Base-by-base conservation (phyloP, 2,888 invertebrate genomes). In the Drosophila recens region DNA sequence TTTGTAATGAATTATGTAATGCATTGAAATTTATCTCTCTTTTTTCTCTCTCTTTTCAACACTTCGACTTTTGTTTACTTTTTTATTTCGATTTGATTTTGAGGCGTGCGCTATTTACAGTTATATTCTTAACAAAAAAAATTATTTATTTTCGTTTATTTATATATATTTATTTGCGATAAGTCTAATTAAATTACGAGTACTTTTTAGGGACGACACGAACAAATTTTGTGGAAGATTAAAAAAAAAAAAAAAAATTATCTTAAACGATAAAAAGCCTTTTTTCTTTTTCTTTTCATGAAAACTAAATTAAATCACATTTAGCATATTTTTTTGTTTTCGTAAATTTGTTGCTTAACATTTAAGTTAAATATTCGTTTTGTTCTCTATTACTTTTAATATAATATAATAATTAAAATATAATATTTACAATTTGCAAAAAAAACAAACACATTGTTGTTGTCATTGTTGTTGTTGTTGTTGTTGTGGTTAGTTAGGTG, bases 301-400 rank as follows among this genome's bases (percentile, higher is more conserved):
- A 82, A 79, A 84, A 82, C 74, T 84, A 84, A 84, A 84, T 80
- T 84, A 84, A 84, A 84, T 84, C 84, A 84, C 84, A 84, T 86
- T 83, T 76, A 84, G 84, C 84, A 72, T 76, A 79, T 82, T 51
- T 49, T 15, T 15, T 58, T 20, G 52, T 20, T 27, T 33, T 51
- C 40, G 59, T 34, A 40, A 67, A 46, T 67, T 65, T 66, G 43
- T 56, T 51, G 36, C 58, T 70, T 80, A 77, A 23, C 61, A 3
- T 59, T 63, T 58, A 15, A 51, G 8, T 23, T 59, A 30, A 42
- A 23, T 42, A 15, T 58, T 43, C 17, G 15, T 23, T 49, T 20
- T 33, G 1, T 34, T 56, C 9, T 46, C 56, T 51, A 23, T 74
- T 67, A 23, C 23, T 13, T 54, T 72, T 78, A 76, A 73, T 69